phyloP scores from a whole-genome alignment of 35 echinoderm and acorn worm genomes.

The Ophiothrix spiculata region DNA sequence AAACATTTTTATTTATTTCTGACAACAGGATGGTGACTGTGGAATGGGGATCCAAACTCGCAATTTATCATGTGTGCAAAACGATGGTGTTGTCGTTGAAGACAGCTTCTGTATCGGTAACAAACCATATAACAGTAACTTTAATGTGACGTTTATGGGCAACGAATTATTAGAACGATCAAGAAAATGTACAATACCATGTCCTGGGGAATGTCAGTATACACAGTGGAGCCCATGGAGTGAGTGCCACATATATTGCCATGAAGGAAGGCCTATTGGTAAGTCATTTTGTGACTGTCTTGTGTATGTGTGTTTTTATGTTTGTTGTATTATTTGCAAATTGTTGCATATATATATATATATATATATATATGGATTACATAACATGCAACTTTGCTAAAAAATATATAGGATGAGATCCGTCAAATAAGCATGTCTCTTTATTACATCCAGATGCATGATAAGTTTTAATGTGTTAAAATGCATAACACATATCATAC shows the following conservation, averaged over 20 bases:
- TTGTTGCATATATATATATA: too few species aligned
- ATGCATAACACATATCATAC: too few species aligned
- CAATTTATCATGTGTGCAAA: conserved; percentile 73
- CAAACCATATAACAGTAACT: conserved; percentile 68
- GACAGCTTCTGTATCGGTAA: conserved; percentile 51
- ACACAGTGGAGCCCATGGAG: conserved; percentile 86
- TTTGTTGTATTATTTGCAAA: too few species aligned
- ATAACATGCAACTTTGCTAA: too few species aligned
- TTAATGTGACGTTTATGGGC: conserved; percentile 56
- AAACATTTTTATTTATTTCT: too few species aligned
- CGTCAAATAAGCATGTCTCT: too few species aligned
- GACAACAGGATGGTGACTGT: conserved; percentile 84
- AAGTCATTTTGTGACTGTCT: too few species aligned
- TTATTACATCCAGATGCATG: too few species aligned
- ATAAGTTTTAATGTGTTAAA: too few species aligned
- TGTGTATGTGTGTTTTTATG: too few species aligned
- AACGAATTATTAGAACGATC: conserved; percentile 68
- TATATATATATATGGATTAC: too few species aligned
- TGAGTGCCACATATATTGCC: conserved; percentile 70
- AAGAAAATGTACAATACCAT: conserved; percentile 65
- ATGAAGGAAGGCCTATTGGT: conserved; percentile 72
- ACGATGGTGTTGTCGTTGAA: conserved; percentile 51
- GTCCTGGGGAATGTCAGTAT: conserved; percentile 82
- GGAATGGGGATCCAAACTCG: conserved; percentile 58
- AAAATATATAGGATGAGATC: too few species aligned